Evolutionary conservation across 2,888 invertebrate species (phyloP).

Genomic region (Charanyca ferruginea): DNA sequence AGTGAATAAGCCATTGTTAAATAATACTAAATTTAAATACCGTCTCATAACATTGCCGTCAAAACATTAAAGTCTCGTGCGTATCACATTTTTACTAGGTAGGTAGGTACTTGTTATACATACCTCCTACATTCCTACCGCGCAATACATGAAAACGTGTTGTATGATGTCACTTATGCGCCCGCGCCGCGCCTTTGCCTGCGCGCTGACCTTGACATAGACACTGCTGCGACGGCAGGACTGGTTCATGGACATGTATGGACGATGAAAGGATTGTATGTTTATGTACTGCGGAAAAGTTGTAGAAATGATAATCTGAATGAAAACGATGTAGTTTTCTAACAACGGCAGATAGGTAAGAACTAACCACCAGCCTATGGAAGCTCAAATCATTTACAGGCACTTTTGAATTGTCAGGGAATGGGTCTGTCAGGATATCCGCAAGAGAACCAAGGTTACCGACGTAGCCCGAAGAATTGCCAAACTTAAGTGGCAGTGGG

Average conservation of each 20-base stretch:
- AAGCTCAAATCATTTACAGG: too few species aligned
- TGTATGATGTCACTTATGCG: constrained; percentile 34
- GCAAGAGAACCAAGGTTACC: too few species aligned
- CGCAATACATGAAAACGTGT: constrained; percentile 34
- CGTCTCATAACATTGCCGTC: too few species aligned
- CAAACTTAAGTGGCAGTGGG: too few species aligned
- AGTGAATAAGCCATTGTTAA: too few species aligned
- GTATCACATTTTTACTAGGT: neutral
- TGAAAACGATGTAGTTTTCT: neutral
- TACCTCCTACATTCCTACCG: constrained; percentile 15
- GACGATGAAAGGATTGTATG: constrained; percentile 30
- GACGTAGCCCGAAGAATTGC: too few species aligned
- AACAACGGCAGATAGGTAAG: too few species aligned
- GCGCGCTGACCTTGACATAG: constrained; percentile 61
- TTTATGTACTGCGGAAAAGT: neutral
- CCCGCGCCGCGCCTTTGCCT: constrained; percentile 31
- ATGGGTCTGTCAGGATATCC: too few species aligned
- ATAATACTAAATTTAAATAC: too few species aligned
- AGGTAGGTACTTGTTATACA: neutral
- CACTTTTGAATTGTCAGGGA: too few species aligned
- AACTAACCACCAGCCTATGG: too few species aligned
- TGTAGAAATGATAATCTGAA: neutral
- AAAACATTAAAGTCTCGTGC: neutral
- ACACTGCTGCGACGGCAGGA: constrained; percentile 38
- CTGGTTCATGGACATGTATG: constrained; percentile 49